Evolutionary conservation across 2,888 invertebrate genomes (phyloP), one percentile per base, ranked within the genome.

Genomic region (Synergus gifuensis): DNA sequence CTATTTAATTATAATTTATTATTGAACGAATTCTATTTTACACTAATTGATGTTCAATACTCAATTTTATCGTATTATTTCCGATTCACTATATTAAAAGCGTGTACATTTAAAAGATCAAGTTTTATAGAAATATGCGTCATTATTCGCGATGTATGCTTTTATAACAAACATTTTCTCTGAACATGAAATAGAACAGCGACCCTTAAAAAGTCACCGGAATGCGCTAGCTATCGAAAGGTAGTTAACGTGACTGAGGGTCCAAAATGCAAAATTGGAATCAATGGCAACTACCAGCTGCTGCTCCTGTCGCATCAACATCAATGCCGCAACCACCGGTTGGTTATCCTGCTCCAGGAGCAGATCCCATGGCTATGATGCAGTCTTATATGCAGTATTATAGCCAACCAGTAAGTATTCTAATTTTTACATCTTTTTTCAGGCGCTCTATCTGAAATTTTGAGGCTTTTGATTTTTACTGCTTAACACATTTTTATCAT

Each of bases 321-420:
- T 78, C 91, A 81, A 88, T 91, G 88, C 91, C 92, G n/a, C 92
- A 91, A 84, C 90, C 91, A 81, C 91, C 92, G 82, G 88, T 90
- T 87, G 91, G 90, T 87, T 91, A 89, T 83, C 79, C 84, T 28
- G 85, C 89, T 85, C 82, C 90, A 42, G 91, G 91, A 85, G 85
- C 89, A 83, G 92, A 92, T 86, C 90, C 92, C 78, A 90, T 89
- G 90, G 88, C 91, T 78, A 88, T 89, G 86, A 92, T 92, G 92
- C 91, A 92, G 87, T 87, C 89, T 40, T 91, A 91, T 82, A 90
- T 92, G 92, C 92, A 92, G 87, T 92, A 92, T 87, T 92, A 91
- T 86, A 92, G 89, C 88, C 92, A 92, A 82, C 91, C 92, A 87
- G 92, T 92, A 90, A 91, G 92, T 92, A 88, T 82, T 54, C 12